Evolutionary conservation across 2,797 vertebrate genomes (phyloP).

Genomic region (Myripristis murdjan): DNA sequence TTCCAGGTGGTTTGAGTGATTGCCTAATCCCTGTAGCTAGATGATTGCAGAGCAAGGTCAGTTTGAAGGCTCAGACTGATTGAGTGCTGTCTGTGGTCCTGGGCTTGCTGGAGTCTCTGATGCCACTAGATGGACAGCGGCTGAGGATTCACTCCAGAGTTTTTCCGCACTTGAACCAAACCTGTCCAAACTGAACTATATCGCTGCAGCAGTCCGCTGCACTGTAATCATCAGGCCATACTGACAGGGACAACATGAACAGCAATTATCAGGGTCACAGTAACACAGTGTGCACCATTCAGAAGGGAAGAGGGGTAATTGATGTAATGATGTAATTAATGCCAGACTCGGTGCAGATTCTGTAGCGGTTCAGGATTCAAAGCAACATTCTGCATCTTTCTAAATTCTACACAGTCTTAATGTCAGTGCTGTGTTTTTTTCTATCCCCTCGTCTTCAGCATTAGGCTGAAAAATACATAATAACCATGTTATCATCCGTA

Average conservation of each 20-base stretch:
- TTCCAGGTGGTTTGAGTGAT: constrained; percentile 86
- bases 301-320: constrained; percentile 1
- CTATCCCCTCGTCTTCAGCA: constrained; percentile 1
- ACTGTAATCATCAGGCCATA: constrained; percentile 37
- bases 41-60: constrained; percentile 86
- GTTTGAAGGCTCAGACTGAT: constrained; percentile 83
- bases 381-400: constrained; percentile 5
- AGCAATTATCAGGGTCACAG: constrained; percentile 23
- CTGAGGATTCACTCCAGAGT: constrained; percentile 76
- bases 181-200: constrained; percentile 68
- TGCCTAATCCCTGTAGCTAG: constrained; percentile 84
- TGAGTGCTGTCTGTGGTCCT: constrained; percentile 84
- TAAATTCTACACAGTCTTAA: constrained; percentile 12
- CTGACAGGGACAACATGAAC: constrained; percentile 40
- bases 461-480: constrained; percentile 38
- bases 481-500: constrained; percentile 37
- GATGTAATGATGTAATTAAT: not conserved
- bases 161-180: constrained; percentile 70
- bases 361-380: not conserved
- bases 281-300: constrained; percentile 27
- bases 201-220: constrained; percentile 6
- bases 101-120: constrained; percentile 72
- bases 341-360: too few relatives aligned
- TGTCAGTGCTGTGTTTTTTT: constrained; percentile 21
- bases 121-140: constrained; percentile 81